Evolutionary conservation across 2,888 invertebrate species (phyloP).

Genomic region (Lithosia quadra): DNA sequence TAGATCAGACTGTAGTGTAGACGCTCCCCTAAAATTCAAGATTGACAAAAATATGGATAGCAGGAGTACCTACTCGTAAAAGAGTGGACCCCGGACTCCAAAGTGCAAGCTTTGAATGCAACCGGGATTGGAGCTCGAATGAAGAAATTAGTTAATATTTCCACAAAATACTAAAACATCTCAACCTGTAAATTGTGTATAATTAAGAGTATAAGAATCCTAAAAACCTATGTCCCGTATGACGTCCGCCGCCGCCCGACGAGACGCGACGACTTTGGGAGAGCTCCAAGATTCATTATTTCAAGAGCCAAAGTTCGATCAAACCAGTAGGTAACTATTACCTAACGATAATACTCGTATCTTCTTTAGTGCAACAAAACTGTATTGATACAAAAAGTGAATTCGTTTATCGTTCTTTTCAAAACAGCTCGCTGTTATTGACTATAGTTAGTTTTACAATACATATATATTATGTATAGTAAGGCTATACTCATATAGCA

Average conservation of each 20-base stretch:
- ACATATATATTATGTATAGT: conserved; percentile 33
- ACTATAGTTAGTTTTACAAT: conserved; percentile 69
- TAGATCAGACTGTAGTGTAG: too few relatives aligned
- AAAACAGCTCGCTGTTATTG: conserved; percentile 54
- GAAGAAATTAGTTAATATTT: neutral
- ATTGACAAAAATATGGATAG: too few relatives aligned
- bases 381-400: conserved; percentile 65
- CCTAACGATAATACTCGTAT: conserved; percentile 56
- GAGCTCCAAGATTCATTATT: conserved; percentile 66
- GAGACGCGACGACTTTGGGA: conserved; percentile 62
- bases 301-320: conserved; percentile 66
- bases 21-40: too few relatives aligned
- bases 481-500: conserved; percentile 40
- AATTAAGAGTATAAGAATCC: too few relatives aligned
- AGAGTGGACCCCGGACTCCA: too few relatives aligned
- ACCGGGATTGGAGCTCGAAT: neutral
- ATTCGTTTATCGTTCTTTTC: conserved; percentile 68
- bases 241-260: conserved; percentile 18
- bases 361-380: conserved; percentile 58
- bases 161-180: too few relatives aligned
- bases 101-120: neutral
- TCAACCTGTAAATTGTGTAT: too few relatives aligned
- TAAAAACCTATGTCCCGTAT: conserved; percentile 20
- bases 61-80: too few relatives aligned
- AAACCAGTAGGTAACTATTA: conserved; percentile 54